Conservation (phyloP, 1,140 invertebrate species). For the Vanessa tameamea region DNA sequence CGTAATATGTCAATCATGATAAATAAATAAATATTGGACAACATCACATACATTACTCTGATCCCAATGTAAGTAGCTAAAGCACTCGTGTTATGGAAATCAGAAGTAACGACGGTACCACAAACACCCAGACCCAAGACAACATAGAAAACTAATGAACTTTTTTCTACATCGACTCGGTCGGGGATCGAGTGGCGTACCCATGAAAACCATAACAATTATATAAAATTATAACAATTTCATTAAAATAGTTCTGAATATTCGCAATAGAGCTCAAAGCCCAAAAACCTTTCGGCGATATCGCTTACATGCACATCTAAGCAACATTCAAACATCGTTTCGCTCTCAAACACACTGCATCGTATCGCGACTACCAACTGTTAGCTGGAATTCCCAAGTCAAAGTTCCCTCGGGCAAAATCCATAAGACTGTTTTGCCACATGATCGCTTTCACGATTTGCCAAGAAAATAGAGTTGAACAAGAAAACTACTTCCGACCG, state of each 20-base stretch:
- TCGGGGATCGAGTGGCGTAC: too few species aligned
- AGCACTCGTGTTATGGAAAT: too few species aligned
- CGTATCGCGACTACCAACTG: conserved; percentile 42
- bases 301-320: conserved; percentile 60
- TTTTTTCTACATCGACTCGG: too few species aligned
- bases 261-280: conserved; percentile 22
- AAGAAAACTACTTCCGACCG: conserved; percentile 64
- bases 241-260: conserved; percentile 31
- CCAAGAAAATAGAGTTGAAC: conserved; percentile 75
- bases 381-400: conserved; percentile 64
- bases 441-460: conserved; percentile 78
- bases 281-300: conserved; percentile 47
- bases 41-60: too few species aligned
- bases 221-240: conserved; percentile 17
- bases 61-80: too few species aligned
- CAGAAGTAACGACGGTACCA: too few species aligned
- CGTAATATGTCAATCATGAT: too few species aligned
- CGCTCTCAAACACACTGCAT: conserved; percentile 71
- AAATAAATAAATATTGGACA: too few species aligned
- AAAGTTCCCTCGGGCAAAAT: conserved; percentile 75
- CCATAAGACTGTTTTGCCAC: conserved; percentile 76
- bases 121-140: background rate
- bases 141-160: too few species aligned
- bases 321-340: conserved; percentile 70
- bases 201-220: too few species aligned